Percentiles rank a stretch among this genome's conserved stretches.
Conservation (phyloP, 1,140 invertebrate genomes). For the Magallana gigas region DNA sequence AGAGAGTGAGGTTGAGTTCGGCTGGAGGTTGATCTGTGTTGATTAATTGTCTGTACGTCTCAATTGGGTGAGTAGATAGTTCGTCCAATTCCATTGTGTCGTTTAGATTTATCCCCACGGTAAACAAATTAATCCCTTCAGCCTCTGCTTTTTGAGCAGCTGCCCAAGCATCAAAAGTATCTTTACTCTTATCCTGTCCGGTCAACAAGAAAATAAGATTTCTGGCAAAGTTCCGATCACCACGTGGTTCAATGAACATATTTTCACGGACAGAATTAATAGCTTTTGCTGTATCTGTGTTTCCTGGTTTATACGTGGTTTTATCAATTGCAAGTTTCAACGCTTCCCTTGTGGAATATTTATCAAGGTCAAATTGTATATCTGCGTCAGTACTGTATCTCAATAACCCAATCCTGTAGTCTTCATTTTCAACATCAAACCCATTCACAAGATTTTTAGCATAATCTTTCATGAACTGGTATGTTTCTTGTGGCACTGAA, state of each 20-base stretch:
- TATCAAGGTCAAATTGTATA: conserved; percentile 71
- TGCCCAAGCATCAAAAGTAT: conserved; percentile 49
- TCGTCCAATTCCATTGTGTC: conserved; percentile 68
- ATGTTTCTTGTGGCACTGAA: conserved; percentile 64
- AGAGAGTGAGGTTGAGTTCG: not conserved
- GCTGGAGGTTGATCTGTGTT: not conserved
- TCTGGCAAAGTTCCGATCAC: conserved; percentile 70
- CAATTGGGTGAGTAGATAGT: conserved; percentile 63
- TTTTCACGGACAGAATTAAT: conserved; percentile 65
- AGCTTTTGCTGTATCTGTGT: conserved; percentile 65
- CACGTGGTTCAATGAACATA: conserved; percentile 71
- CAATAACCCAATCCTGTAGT: conserved; percentile 69
- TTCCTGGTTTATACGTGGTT: conserved; percentile 57
- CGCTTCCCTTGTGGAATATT: conserved; percentile 62
- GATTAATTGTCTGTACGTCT: conserved; percentile 57
- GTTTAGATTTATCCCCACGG: conserved; percentile 68
- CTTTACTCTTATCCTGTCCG: conserved; percentile 65
- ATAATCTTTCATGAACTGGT: conserved; percentile 71
- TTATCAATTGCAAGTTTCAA: conserved; percentile 60
- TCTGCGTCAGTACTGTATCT: conserved; percentile 65
- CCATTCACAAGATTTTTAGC: conserved; percentile 59
- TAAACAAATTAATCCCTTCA: conserved; percentile 64
- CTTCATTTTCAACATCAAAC: conserved; percentile 66
- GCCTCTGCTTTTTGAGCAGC: conserved; percentile 65
- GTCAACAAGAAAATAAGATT: conserved; percentile 72